Base-by-base conservation (phyloP, 2,888 invertebrate genomes). In the Dynastes grantii region DNA sequence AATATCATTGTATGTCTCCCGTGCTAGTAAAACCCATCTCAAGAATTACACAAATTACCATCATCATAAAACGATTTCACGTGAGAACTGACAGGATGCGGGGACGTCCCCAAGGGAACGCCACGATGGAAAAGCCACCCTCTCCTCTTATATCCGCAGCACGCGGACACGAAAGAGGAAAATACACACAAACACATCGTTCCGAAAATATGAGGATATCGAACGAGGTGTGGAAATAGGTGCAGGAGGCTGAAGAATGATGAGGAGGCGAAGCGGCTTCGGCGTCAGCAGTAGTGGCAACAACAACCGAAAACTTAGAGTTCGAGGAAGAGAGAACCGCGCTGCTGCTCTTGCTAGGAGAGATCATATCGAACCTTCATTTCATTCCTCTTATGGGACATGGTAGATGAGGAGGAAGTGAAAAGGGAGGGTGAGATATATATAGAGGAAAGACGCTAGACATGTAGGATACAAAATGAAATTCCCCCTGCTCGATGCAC, bases 401-500 rank as follows among this genome's bases (percentile, higher is more conserved):
- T 83, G 81, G 82, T 80, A 80, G 81, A 82, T 75, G 81, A 81
- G 81, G 82, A 13, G 79, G 76, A 73, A 58, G 58, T 61, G 73
- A 51, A 77, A 45, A 58, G 80, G 76, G 81, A 80, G 82, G 81
- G 81, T 81, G 81, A 78, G 82, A n/a, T 53, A 53, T 16, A 81
- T 40, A 40, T 58, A 73, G 61, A 73, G 61, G 73, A 68, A 45
- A 58, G 68, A 80, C 83, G 82, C 84, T 83, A 85, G 86, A 86
- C 86, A 86, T 86, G 85, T 86, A 86, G 86, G 86, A 87, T 87
- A 87, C 87, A 87, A 87, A 87, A 87, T 87, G 87, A 87, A 87
- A 87, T 87, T 87, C 86, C 86, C 86, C 86, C 85, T 85, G 84
- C 84, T 80, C 80, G 83, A 85, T 84, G 84, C 85, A 85, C 83